Base-by-base conservation (phyloP, 1,140 invertebrate genomes). In the Amyelois transitella region DNA sequence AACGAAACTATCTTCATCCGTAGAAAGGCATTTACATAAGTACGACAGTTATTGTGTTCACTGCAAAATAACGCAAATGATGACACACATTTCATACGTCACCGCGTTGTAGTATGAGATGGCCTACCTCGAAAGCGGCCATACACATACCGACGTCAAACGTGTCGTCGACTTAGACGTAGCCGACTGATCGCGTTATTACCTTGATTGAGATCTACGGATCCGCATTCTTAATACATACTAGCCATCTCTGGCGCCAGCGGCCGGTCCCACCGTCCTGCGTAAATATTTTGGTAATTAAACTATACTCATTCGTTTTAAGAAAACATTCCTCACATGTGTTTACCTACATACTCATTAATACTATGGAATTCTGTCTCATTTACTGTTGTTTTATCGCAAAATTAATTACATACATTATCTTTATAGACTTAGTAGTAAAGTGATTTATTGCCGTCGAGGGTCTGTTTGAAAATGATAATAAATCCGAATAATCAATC, bases 251-350 rank as follows among this genome's bases (percentile, higher is more conserved):
- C 66, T 71, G 75, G 70, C 75, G 79, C 77, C 77, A 69, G 28
- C 62, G 45, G 18, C 65, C 68, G 71, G 68, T 69, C 71, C 62
- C 61, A 66, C 65, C 68, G 64, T 72, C 72, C 66, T 71, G 69
- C 74, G 74, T 78, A 75, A 85, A 86, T 83, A 83, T 83, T 83
- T 85, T 77, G 73, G 78, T 81, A 86, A 86, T 84, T 86, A 82
- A 86, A 77, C 75, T 81, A 55, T 78, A 73, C 63, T 70, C 67
- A 64, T 60, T 69, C 18, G 56, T 62, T 43, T 56, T 71, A 60
- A 73, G 65, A 69, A 4, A 19, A 69, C 64, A 77, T 76, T 74
- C 72, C 68, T 59, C 64, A 19, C 19, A 53, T 56, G 53, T 75
- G 70, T 76, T 76, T 70, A 48, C 66, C 58, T 50, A 64, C 58